Conservation (phyloP, 2,797 vertebrate genomes). For the Tokudaia muenninki region DNA sequence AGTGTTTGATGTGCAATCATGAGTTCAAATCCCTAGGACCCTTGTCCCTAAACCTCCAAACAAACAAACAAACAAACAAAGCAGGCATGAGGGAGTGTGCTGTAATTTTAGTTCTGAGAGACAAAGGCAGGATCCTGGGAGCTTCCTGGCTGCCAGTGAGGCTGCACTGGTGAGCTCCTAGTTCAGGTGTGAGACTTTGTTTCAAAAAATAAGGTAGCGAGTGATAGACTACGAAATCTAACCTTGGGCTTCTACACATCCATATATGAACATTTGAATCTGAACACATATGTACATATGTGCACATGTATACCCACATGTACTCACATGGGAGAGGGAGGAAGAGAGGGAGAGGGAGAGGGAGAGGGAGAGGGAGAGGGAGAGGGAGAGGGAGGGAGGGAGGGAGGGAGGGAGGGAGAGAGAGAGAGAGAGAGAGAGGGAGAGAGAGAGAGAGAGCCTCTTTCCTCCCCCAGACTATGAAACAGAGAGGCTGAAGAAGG, state of each 20-base stretch:
- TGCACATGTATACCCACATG: neutral
- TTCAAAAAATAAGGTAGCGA: neutral
- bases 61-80: neutral
- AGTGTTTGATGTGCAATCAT: neutral
- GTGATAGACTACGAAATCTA: neutral
- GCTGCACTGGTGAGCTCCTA: neutral
- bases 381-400: rapidly evolving
- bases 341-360: neutral
- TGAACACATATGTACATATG: neutral
- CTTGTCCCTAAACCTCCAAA: neutral
- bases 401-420: neutral
- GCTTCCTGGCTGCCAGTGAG: neutral
- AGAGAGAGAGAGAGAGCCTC: neutral
- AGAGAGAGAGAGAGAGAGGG: neutral
- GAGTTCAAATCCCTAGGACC: neutral
- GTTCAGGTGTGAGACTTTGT: neutral
- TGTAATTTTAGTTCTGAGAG: neutral
- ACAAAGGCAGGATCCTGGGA: neutral
- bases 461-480: neutral
- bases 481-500: neutral
- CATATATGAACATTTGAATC: neutral
- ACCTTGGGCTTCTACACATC: neutral
- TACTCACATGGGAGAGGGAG: neutral
- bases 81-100: neutral
- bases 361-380: neutral